Conservation (phyloP, 2,113 vertebrate genomes). For the Aleadryas rufinucha region DNA sequence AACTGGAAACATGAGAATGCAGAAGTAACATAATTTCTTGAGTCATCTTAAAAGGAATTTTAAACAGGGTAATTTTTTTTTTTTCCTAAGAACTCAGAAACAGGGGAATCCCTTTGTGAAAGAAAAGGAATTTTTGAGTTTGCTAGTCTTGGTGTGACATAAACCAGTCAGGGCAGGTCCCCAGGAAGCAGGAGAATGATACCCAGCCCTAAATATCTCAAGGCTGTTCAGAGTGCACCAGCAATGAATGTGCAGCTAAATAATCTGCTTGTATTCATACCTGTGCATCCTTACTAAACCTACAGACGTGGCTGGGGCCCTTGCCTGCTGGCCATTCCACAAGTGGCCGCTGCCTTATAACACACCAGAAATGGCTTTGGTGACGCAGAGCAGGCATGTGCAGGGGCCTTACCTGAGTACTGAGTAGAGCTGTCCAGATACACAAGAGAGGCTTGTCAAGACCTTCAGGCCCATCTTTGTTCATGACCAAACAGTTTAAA, state of each 20-base stretch:
- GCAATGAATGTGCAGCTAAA: neutral
- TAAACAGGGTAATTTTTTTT: neutral
- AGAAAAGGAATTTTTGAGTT: constrained; percentile 2
- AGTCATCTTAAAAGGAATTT: neutral
- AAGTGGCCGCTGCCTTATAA: neutral
- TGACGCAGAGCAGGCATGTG: neutral
- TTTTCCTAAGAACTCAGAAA: neutral
- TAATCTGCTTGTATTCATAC: neutral
- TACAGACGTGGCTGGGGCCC: accelerated
- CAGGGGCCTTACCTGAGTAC: neutral
- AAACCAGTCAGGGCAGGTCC: neutral
- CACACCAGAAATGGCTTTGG: neutral
- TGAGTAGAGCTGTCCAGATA: neutral
- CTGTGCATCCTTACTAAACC: neutral
- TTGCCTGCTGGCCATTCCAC: accelerated
- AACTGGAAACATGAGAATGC: neutral
- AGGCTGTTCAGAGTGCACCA: neutral
- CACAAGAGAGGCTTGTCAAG: neutral
- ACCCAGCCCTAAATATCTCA: neutral
- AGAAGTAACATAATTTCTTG: constrained; percentile 38
- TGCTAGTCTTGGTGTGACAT: neutral
- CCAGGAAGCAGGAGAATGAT: neutral
- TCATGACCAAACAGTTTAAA: neutral
- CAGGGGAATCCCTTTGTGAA: neutral
- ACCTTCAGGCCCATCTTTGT: neutral